A percentile compares a stretch with the other conserved stretches of the same genome.
These are phyloP conservation scores for Scaptomyza pallida DNA, from an alignment of 1,140 invertebrate species.

Conservation along the genomic window DNA sequence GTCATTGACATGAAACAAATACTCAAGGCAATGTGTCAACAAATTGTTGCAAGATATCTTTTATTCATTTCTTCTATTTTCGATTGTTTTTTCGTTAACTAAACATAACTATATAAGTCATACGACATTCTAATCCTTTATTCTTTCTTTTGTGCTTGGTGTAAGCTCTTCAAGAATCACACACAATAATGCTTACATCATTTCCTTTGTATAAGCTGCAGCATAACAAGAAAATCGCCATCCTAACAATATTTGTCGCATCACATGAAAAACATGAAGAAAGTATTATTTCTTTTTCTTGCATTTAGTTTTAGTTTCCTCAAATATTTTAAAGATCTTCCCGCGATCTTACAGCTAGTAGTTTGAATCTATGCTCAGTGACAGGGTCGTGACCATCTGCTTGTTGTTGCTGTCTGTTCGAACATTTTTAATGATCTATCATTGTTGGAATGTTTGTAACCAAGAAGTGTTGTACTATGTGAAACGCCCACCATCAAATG, in stretches of 20 bases:
- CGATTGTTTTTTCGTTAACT: too few species aligned
- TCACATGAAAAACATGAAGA: slow-evolving; percentile 25
- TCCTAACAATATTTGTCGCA: not conserved
- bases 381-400: slow-evolving; percentile 36
- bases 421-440: slow-evolving; percentile 50
- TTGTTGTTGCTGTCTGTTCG: slow-evolving; percentile 10
- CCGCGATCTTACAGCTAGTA: slow-evolving; percentile 28
- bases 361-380: slow-evolving; percentile 7
- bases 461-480: not conserved
- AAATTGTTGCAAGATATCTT: slow-evolving; percentile 32
- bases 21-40: slow-evolving; percentile 40
- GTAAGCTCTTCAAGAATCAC: not conserved
- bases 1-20: slow-evolving; percentile 33
- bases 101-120: too few species aligned
- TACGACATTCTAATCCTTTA: not conserved
- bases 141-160: not conserved
- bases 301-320: slow-evolving; percentile 15
- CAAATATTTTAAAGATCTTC: slow-evolving; percentile 32
- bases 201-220: slow-evolving; percentile 13
- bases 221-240: slow-evolving; percentile 7
- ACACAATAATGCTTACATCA: slow-evolving; percentile 15
- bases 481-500: slow-evolving; percentile 23
- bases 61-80: not conserved
- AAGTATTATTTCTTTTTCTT: too few species aligned
- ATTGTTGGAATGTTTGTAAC: slow-evolving; percentile 33